phyloP scores from a whole-genome alignment of 2,888 invertebrate genomes.

The Xanthorhoe designata region DNA sequence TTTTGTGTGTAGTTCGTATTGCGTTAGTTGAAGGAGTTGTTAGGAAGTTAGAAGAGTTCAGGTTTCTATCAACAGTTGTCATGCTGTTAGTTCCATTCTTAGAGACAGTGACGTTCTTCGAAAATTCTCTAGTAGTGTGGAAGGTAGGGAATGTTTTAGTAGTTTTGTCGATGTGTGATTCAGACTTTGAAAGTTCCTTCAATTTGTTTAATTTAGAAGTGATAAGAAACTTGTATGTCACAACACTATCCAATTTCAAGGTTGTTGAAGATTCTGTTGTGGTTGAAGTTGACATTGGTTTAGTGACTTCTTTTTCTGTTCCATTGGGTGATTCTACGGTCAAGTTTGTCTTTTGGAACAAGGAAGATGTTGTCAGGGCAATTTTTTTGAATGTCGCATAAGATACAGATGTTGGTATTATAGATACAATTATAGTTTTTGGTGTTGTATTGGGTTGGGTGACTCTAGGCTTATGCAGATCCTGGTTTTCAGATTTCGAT shows the following conservation, averaged over 20 bases:
- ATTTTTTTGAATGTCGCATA: constrained; percentile 78
- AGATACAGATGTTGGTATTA: constrained; percentile 80
- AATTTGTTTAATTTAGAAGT: constrained; percentile 35
- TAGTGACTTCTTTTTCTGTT: constrained; percentile 59
- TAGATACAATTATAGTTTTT: constrained; percentile 79
- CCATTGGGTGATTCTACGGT: constrained; percentile 52
- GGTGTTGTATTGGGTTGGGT: constrained; percentile 68
- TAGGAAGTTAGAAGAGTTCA: constrained; percentile 66
- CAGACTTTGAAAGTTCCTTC: constrained; percentile 43
- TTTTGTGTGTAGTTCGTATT: constrained; percentile 42
- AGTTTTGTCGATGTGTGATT: constrained; percentile 37
- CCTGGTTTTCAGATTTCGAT: constrained; percentile 59
- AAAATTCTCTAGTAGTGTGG: constrained; percentile 42
- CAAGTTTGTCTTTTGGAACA: constrained; percentile 55
- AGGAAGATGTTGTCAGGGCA: constrained; percentile 69
- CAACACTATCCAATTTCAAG: constrained; percentile 42
- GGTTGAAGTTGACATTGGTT: constrained; percentile 56
- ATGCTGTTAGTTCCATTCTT: constrained; percentile 79
- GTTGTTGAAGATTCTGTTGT: constrained; percentile 52
- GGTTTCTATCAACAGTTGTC: constrained; percentile 62
- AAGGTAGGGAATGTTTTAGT: constrained; percentile 45
- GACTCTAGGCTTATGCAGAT: constrained; percentile 62
- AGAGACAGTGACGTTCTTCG: constrained; percentile 42
- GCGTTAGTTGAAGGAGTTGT: constrained; percentile 61
- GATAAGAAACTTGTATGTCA: constrained; percentile 23